Evolutionary conservation across 2,113 vertebrate genomes (phyloP).

Genomic region (Poeciliopsis retropinna): DNA sequence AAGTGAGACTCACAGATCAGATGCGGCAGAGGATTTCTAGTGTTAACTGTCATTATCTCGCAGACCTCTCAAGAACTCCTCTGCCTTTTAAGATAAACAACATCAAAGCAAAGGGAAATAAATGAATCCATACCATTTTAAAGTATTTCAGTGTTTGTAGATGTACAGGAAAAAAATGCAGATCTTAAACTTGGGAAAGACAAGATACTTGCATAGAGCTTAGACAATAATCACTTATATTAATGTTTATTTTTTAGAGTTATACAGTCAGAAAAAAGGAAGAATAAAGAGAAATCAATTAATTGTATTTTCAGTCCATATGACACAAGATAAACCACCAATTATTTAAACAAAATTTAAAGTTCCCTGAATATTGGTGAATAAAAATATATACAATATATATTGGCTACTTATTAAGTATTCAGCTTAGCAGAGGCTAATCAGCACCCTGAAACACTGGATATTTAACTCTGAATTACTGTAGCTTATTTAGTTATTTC

Average conservation of each 20-base stretch:
- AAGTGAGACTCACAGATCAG: not conserved
- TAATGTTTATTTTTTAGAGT: not conserved
- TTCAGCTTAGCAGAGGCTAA: not conserved
- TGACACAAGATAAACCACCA: not conserved
- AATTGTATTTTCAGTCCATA: too few species aligned
- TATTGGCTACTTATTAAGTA: too few species aligned
- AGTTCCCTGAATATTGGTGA: not conserved
- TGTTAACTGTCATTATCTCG: slow-evolving; percentile 1
- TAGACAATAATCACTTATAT: not conserved
- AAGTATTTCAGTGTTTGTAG: not conserved
- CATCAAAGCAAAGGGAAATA: slow-evolving; percentile 3
- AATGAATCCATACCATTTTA: not conserved
- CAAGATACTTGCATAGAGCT: not conserved
- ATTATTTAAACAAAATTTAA: not conserved
- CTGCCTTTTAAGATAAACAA: slow-evolving; percentile 12
- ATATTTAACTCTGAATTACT: not conserved
- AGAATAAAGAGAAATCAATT: too few species aligned
- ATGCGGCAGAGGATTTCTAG: not conserved
- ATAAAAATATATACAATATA: not conserved
- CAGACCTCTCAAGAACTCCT: not conserved
- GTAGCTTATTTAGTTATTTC: not conserved
- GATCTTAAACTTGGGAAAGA: not conserved
- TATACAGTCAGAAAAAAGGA: too few species aligned
- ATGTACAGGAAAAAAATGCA: not conserved
- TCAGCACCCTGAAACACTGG: not conserved